A percentile compares a stretch with the other conserved stretches of the same genome.
Evolutionary conservation across 1,140 invertebrate genomes (phyloP).

Genomic region (Steinernema feltiae): DNA sequence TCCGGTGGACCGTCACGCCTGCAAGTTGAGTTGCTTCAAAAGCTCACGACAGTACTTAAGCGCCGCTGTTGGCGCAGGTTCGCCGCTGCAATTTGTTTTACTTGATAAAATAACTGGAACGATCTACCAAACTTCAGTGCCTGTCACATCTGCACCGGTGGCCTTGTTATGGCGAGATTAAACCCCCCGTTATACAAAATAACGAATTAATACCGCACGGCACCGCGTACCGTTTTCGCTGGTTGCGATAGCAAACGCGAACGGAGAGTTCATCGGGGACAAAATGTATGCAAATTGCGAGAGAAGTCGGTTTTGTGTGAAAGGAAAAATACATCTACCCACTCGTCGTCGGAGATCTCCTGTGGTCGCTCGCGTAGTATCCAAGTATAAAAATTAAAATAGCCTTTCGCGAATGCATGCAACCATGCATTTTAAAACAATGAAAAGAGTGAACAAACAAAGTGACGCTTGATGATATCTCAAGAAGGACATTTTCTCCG

Average conservation of each 20-base stretch:
- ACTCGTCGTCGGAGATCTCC: neutral
- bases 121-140: neutral
- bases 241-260: neutral
- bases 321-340: neutral
- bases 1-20: too few species aligned
- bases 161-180: conserved; percentile 6
- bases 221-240: neutral
- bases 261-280: neutral
- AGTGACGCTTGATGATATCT: neutral
- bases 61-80: too few species aligned
- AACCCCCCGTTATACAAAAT: neutral
- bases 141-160: neutral
- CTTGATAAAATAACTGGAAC: neutral
- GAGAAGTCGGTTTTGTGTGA: neutral
- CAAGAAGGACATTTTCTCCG: neutral
- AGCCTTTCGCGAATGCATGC: neutral
- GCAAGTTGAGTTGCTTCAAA: too few species aligned
- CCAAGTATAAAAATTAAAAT: neutral
- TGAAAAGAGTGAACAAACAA: neutral
- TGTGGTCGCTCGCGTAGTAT: neutral
- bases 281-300: neutral
- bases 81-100: too few species aligned
- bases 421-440: neutral
- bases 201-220: neutral
- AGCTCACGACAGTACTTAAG: too few species aligned